Percentiles rank a stretch among this genome's conserved stretches.
phyloP scores from a whole-genome alignment of 2,888 invertebrate species.

The Merodon equestris region DNA sequence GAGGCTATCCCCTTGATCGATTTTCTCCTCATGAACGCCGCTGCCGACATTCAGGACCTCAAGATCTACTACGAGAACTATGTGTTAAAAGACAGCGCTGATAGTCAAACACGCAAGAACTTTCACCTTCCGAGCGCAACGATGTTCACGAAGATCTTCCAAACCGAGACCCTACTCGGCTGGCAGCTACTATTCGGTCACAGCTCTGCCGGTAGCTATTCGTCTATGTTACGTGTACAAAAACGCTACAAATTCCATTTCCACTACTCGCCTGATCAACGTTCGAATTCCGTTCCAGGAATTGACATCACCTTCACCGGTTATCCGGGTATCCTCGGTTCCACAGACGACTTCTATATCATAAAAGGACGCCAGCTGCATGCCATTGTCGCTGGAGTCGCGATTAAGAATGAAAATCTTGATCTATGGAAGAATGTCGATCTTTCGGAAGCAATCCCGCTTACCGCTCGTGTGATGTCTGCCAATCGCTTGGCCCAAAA shows the following conservation, averaged over 20 bases:
- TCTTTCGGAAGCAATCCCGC: conserved; percentile 80
- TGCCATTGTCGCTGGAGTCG: conserved; percentile 87
- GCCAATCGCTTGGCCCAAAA: conserved; percentile 89
- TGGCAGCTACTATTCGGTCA: conserved; percentile 86
- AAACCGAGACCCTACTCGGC: conserved; percentile 70
- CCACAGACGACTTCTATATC: conserved; percentile 90
- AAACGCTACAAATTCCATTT: conserved; percentile 91
- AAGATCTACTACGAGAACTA: conserved; percentile 78
- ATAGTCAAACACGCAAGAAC: conserved; percentile 81
- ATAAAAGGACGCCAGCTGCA: conserved; percentile 81
- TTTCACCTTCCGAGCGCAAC: conserved; percentile 80
- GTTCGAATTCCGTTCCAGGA: conserved; percentile 82
- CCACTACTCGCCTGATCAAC: conserved; percentile 81
- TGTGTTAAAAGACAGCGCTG: conserved; percentile 71
- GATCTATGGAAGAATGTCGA: conserved; percentile 85
- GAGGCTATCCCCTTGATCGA: conserved; percentile 83
- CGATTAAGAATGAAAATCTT: conserved; percentile 86
- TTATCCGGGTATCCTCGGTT: conserved; percentile 90
- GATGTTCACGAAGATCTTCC: conserved; percentile 76
- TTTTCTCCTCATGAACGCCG: conserved; percentile 86
- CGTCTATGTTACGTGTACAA: conserved; percentile 89
- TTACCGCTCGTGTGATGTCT: conserved; percentile 88
- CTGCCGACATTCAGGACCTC: conserved; percentile 86
- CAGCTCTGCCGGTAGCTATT: conserved; percentile 89
- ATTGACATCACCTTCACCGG: conserved; percentile 87